Evolutionary conservation across 2,797 vertebrate species (phyloP).

Genomic region (Ctenopoma kingsleyae): DNA sequence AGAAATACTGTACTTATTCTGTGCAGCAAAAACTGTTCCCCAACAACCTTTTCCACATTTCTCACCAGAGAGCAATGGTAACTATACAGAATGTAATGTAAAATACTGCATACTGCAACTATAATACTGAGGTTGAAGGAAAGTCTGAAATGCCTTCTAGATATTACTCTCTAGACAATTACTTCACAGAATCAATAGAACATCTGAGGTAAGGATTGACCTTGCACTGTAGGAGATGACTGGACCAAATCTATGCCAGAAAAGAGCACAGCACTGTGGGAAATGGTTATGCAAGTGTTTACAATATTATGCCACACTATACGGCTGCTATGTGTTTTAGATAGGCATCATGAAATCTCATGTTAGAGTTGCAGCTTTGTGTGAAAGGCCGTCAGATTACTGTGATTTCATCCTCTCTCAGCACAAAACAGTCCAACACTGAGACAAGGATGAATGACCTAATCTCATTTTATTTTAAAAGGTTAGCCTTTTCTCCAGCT

Average conservation of each 20-base stretch:
- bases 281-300: slow-evolving; percentile 11
- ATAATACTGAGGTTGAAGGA: slow-evolving; percentile 12
- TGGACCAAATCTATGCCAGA: slow-evolving; percentile 18
- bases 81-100: background rate
- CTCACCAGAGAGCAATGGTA: slow-evolving; percentile 9
- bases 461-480: slow-evolving; percentile 74
- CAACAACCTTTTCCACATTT: slow-evolving; percentile 2
- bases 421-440: slow-evolving; percentile 46
- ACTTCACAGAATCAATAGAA: slow-evolving; percentile 53
- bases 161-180: slow-evolving; percentile 34
- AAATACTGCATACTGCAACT: background rate
- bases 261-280: slow-evolving; percentile 15
- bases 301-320: slow-evolving; percentile 16
- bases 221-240: slow-evolving; percentile 38
- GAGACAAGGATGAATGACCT: slow-evolving; percentile 73
- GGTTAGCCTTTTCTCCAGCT: slow-evolving; percentile 67
- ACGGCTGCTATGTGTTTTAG: slow-evolving; percentile 4
- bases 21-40: slow-evolving; percentile 11
- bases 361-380: slow-evolving; percentile 34
- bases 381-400: slow-evolving; percentile 35
- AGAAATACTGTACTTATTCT: background rate
- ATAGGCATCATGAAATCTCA: slow-evolving; percentile 11
- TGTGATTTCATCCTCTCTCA: slow-evolving; percentile 51
- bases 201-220: slow-evolving; percentile 49
- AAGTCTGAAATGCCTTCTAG: slow-evolving; percentile 34